These are phyloP conservation scores for Pseudolycoriella hygida DNA, from an alignment of 2,888 invertebrate genomes.

Conservation along the genomic window DNA sequence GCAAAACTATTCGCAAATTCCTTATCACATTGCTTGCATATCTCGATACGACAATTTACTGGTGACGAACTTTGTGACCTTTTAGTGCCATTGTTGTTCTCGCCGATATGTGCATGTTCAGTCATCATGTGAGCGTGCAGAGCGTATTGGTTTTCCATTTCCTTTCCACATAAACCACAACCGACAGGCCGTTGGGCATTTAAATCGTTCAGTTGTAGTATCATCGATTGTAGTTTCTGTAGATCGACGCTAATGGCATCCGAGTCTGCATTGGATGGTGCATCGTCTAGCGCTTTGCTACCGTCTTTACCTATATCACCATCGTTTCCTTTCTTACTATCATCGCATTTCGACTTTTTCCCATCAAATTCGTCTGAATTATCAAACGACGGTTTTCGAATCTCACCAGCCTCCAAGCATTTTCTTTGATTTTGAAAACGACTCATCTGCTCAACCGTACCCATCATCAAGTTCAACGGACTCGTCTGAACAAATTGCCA, in stretches of 20 bases:
- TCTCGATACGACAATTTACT: conserved; percentile 10
- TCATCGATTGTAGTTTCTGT: conserved; percentile 80
- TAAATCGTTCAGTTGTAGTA: conserved; percentile 68
- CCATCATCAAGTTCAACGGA: conserved; percentile 58
- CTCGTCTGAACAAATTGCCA: conserved; percentile 44
- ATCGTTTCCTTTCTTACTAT: conserved; percentile 5
- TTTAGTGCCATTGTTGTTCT: conserved; percentile 11
- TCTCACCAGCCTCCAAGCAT: conserved; percentile 6
- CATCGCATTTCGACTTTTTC: conserved; percentile 19
- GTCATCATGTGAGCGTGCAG: conserved; percentile 32
- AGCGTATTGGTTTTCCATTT: conserved; percentile 52
- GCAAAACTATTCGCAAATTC: conserved; percentile 48
- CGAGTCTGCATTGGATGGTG: conserved; percentile 18
- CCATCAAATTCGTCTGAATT: conserved; percentile 19
- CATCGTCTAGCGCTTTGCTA: conserved; percentile 18
- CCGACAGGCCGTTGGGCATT: conserved; percentile 37
- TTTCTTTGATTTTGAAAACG: conserved; percentile 9
- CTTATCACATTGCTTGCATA: conserved; percentile 28
- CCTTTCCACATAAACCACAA: conserved; percentile 53
- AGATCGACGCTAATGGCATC: conserved; percentile 66
- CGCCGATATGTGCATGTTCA: conserved; percentile 19
- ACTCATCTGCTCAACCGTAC: conserved; percentile 12
- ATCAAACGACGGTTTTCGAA: conserved; percentile 7
- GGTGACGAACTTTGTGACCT: conserved; percentile 10
- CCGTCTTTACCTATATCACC: conserved; percentile 12